A percentile compares a stretch with the other conserved stretches of the same genome.
phyloP scores from a whole-genome alignment of 2,797 vertebrate species.

The Diplodus sargus region DNA sequence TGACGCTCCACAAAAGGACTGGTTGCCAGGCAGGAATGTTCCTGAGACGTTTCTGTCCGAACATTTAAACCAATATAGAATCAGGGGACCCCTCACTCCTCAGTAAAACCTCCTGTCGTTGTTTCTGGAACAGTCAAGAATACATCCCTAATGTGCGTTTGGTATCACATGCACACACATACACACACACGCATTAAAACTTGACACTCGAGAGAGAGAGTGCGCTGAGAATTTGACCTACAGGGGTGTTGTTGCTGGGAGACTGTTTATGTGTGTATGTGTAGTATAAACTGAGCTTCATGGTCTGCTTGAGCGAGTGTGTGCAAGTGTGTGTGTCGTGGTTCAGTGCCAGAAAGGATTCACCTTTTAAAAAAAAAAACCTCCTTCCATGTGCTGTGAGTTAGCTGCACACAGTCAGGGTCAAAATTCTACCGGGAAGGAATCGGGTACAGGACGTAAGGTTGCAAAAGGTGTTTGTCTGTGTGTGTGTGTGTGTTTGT shows the following conservation, averaged over 20 bases:
- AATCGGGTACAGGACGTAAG: slow-evolving; percentile 2
- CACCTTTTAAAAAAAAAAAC: slow-evolving; percentile 42
- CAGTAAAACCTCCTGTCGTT: slow-evolving; percentile 41
- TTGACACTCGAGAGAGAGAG: slow-evolving; percentile 42
- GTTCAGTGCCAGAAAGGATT: slow-evolving; percentile 29
- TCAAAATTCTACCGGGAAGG: slow-evolving; percentile 43
- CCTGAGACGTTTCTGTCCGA: slow-evolving; percentile 31
- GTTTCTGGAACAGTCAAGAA: slow-evolving; percentile 35
- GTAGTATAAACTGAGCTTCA: slow-evolving; percentile 7
- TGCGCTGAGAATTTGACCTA: slow-evolving; percentile 38
- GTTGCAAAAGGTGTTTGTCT: not conserved
- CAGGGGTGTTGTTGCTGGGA: slow-evolving; percentile 50
- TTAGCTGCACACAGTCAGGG: slow-evolving; percentile 25
- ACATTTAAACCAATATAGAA: slow-evolving; percentile 56
- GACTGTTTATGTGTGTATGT: slow-evolving; percentile 43
- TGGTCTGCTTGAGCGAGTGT: slow-evolving; percentile 6
- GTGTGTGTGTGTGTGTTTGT: slow-evolving; percentile 28
- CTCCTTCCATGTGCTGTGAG: slow-evolving; percentile 12
- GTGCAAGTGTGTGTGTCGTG: slow-evolving; percentile 7
- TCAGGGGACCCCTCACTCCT: slow-evolving; percentile 43
- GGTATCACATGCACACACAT: slow-evolving; percentile 21
- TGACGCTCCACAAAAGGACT: slow-evolving; percentile 58
- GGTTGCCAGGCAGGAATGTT: slow-evolving; percentile 45
- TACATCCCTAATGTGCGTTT: slow-evolving; percentile 17
- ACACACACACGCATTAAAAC: slow-evolving; percentile 43